Evolutionary conservation across 2,888 invertebrate species (phyloP).

Genomic region (Lithophane leautieri): DNA sequence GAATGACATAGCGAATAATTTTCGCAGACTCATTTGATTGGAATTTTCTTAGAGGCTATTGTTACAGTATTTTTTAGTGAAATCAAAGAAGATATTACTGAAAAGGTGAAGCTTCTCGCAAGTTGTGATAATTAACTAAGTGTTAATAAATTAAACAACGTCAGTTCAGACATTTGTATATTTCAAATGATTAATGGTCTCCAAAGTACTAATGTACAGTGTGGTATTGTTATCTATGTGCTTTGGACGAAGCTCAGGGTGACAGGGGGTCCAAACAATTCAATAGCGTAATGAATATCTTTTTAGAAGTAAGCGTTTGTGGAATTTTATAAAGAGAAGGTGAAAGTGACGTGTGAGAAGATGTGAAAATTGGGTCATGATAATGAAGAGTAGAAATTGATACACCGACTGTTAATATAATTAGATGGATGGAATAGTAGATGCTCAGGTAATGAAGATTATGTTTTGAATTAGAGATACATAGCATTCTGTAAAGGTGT

Average conservation of each 20-base stretch:
- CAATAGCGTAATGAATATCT: conserved; percentile 26
- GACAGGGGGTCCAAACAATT: conserved; percentile 30
- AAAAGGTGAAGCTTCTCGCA: conserved; percentile 28
- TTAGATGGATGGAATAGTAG: neutral
- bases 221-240: conserved; percentile 16
- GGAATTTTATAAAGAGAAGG: conserved; percentile 20
- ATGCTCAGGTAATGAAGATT: neutral
- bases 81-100: conserved; percentile 14
- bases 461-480: neutral
- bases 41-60: conserved; percentile 35
- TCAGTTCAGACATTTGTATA: conserved; percentile 37
- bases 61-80: conserved; percentile 32
- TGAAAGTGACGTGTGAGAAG: conserved; percentile 30
- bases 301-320: conserved; percentile 9
- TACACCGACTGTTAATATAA: neutral
- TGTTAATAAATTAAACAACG: conserved; percentile 48
- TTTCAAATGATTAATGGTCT: conserved; percentile 50
- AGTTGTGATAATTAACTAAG: conserved; percentile 42
- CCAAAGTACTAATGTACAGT: conserved; percentile 3
- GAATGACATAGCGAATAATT: conserved; percentile 44
- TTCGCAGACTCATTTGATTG: conserved; percentile 43
- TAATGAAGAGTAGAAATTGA: conserved; percentile 24
- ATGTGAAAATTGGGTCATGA: conserved; percentile 4
- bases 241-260: conserved; percentile 12
- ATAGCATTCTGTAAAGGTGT: conserved; percentile 9